Conservation (phyloP, 2,113 vertebrate genomes). For the Parotia lawesii region DNA sequence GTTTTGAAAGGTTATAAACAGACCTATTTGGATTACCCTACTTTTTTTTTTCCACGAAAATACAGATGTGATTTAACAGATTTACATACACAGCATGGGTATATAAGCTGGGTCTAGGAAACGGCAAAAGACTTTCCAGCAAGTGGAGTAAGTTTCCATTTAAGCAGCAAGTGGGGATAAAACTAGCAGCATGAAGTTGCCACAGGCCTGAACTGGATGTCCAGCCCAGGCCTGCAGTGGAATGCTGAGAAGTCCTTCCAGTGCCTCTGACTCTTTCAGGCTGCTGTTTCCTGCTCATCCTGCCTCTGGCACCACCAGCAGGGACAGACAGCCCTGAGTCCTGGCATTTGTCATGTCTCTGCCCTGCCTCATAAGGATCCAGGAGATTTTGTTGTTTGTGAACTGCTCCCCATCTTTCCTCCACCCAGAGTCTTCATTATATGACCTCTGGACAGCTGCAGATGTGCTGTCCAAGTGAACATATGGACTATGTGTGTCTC, state of each 20-base stretch:
- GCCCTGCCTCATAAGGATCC: background rate
- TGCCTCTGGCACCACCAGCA: background rate
- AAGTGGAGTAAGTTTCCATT: background rate
- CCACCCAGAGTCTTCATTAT: background rate
- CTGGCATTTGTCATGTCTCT: background rate
- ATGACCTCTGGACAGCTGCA: background rate
- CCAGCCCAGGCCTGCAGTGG: background rate
- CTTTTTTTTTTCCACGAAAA: background rate
- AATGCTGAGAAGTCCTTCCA: background rate
- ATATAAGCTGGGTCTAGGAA: background rate
- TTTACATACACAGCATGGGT: background rate
- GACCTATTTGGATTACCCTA: background rate
- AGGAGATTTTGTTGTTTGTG: background rate
- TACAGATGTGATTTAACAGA: background rate
- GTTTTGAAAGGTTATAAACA: background rate
- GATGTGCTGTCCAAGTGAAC: background rate
- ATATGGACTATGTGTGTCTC: background rate
- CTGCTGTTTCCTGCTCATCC: background rate
- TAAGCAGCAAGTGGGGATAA: background rate
- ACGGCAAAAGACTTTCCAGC: background rate
- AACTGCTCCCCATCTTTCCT: background rate
- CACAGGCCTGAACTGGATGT: background rate
- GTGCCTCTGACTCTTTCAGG: background rate
- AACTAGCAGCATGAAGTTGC: background rate
- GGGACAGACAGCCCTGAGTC: background rate